Conservation (phyloP, 2,797 vertebrate species). For the Myotis daubentonii region DNA sequence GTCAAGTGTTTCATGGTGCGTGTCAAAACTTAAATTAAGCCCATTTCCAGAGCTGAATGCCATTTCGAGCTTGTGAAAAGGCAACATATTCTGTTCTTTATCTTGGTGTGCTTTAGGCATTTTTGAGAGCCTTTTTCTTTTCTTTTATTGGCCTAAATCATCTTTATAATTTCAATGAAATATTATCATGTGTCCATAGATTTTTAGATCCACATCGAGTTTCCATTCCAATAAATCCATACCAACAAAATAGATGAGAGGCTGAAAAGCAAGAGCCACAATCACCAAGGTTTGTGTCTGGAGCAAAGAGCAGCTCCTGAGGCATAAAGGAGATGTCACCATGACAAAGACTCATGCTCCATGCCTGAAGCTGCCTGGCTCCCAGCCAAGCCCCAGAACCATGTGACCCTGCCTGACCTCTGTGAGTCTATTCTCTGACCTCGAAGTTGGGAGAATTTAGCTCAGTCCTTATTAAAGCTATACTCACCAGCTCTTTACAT, state of each 20-base stretch:
- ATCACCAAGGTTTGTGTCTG: not conserved
- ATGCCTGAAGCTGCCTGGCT: not conserved
- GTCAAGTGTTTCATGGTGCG: not conserved
- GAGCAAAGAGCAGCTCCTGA: not conserved
- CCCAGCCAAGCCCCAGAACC: not conserved
- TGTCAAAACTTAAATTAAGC: constrained; percentile 42
- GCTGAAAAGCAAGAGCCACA: not conserved
- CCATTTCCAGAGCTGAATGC: not conserved
- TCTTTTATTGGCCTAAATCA: not conserved
- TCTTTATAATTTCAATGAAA: constrained; percentile 31
- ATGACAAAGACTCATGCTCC: not conserved
- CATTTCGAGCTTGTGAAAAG: constrained; percentile 10
- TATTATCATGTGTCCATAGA: not conserved
- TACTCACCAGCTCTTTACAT: not conserved
- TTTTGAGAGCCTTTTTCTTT: constrained; percentile 13
- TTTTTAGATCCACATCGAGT: constrained; percentile 6
- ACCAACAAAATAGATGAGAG: not conserved
- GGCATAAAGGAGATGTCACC: not conserved
- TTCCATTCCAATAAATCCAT: not conserved
- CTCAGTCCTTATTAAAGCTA: not conserved
- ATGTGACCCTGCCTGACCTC: not conserved
- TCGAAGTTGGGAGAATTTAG: not conserved
- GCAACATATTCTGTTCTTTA: not conserved
- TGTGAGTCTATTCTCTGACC: not conserved
- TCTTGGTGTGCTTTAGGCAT: not conserved